Conservation (phyloP, 2,797 vertebrate genomes). For the Eupleurogrammus muticus region DNA sequence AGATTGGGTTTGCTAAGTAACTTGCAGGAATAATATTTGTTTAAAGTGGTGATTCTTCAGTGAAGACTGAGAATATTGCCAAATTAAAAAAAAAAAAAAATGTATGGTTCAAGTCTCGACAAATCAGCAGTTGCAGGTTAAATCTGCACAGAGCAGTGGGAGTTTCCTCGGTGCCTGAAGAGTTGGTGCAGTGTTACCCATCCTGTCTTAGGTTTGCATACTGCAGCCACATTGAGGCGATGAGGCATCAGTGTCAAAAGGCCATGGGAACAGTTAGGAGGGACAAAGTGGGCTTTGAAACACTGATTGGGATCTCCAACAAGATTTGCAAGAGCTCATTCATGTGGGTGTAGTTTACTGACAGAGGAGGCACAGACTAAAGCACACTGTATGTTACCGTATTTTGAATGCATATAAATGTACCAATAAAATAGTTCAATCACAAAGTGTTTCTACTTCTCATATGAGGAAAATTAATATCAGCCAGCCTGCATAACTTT, state of each 20-base stretch:
- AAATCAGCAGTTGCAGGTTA: not conserved
- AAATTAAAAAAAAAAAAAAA: constrained; percentile 8
- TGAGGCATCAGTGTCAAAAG: constrained; percentile 27
- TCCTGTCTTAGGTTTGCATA: constrained; percentile 1
- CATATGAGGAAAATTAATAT: constrained; percentile 43
- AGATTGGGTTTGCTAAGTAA: constrained; percentile 11
- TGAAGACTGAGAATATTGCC: constrained; percentile 21
- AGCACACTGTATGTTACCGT: constrained; percentile 12
- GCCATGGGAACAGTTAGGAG: constrained; percentile 26
- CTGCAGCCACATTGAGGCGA: constrained; percentile 5
- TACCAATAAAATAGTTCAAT: not conserved
- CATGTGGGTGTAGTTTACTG: constrained; percentile 23
- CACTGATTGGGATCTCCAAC: constrained; percentile 19
- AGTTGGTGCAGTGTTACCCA: constrained; percentile 7
- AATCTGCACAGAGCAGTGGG: not conserved
- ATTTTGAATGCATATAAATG: not conserved
- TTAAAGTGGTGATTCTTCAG: constrained; percentile 6
- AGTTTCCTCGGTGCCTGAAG: not conserved
- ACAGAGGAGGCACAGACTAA: constrained; percentile 29
- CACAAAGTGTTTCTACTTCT: not conserved
- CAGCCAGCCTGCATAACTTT: constrained; percentile 28
- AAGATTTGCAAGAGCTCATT: constrained; percentile 26
- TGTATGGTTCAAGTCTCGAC: constrained; percentile 1
- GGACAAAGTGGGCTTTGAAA: constrained; percentile 38
- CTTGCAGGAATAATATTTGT: constrained; percentile 17